Conservation (phyloP, 1,140 invertebrate species). For the Euglossa dilemma region DNA sequence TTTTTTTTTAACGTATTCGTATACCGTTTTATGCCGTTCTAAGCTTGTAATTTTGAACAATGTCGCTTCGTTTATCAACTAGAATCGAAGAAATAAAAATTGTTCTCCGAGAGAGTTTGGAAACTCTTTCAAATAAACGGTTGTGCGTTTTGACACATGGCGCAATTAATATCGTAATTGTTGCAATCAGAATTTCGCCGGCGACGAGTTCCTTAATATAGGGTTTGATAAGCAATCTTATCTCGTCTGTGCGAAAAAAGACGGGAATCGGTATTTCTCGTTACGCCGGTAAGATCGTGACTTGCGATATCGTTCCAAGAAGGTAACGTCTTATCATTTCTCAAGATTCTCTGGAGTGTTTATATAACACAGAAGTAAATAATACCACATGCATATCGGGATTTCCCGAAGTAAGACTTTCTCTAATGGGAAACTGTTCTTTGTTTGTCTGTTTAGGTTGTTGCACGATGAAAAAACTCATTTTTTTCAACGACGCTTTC, state of each 20-base stretch:
- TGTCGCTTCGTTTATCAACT: background rate
- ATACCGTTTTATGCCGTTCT: too few species aligned
- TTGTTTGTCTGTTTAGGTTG: slow-evolving; percentile 16
- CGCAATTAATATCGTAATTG: background rate
- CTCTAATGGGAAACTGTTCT: background rate
- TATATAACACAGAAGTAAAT: background rate
- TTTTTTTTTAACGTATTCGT: background rate
- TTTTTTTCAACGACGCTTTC: background rate
- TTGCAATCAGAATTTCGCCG: background rate
- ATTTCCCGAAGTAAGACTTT: background rate
- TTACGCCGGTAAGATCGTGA: slow-evolving; percentile 20
- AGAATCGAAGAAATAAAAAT: background rate
- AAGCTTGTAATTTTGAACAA: background rate
- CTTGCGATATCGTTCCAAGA: slow-evolving; percentile 26
- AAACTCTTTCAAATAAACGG: too few species aligned
- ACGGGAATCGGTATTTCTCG: background rate
- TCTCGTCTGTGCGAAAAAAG: background rate
- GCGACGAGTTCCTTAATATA: background rate
- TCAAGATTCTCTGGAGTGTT: background rate
- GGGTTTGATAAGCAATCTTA: background rate
- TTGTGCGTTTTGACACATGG: background rate
- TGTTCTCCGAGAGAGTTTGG: background rate
- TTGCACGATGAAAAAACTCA: background rate
- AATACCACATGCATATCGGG: background rate
- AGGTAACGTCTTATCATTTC: slow-evolving; percentile 27